These are phyloP conservation scores for Anneissia japonica DNA, from an alignment of 35 echinoderm and acorn worm species.

Conservation along the genomic window DNA sequence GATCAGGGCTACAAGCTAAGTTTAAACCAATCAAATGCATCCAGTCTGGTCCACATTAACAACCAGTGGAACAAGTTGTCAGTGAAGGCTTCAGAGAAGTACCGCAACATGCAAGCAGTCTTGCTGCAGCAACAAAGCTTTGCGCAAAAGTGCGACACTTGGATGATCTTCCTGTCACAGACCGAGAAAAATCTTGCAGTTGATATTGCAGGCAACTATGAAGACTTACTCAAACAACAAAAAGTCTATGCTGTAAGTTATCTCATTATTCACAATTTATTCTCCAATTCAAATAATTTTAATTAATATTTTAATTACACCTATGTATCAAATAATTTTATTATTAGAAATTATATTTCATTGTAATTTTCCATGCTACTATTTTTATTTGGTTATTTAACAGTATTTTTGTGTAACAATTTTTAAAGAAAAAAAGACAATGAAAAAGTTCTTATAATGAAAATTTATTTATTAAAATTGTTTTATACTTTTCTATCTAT, in stretches of 20 bases:
- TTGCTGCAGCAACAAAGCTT: conserved; percentile 93
- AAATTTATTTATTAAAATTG: too few relatives aligned
- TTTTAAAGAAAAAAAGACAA: too few relatives aligned
- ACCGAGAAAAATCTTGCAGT: conserved; percentile 78
- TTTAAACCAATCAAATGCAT: conserved; percentile 62
- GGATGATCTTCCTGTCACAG: conserved; percentile 84
- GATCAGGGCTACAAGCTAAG: conserved; percentile 83
- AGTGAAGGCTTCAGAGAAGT: conserved; percentile 74
- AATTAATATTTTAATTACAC: too few relatives aligned
- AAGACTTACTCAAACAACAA: conserved; percentile 80
- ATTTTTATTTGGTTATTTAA: too few relatives aligned
- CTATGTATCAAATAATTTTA: too few relatives aligned
- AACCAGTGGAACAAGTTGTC: conserved; percentile 68
- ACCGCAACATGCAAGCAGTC: conserved; percentile 69
- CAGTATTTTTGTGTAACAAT: too few relatives aligned
- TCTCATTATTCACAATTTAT: background rate
- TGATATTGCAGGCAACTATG: conserved; percentile 90
- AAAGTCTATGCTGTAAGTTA: conserved; percentile 93
- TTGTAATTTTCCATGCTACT: too few relatives aligned
- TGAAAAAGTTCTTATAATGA: too few relatives aligned
- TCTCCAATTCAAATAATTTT: background rate
- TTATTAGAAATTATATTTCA: too few relatives aligned
- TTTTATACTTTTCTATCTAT: background rate
- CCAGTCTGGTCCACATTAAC: conserved; percentile 50
- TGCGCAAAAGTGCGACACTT: conserved; percentile 82